Evolutionary conservation across 53 echinoderm and acorn worm genomes (phyloP).

Genomic region (Astropecten irregularis): DNA sequence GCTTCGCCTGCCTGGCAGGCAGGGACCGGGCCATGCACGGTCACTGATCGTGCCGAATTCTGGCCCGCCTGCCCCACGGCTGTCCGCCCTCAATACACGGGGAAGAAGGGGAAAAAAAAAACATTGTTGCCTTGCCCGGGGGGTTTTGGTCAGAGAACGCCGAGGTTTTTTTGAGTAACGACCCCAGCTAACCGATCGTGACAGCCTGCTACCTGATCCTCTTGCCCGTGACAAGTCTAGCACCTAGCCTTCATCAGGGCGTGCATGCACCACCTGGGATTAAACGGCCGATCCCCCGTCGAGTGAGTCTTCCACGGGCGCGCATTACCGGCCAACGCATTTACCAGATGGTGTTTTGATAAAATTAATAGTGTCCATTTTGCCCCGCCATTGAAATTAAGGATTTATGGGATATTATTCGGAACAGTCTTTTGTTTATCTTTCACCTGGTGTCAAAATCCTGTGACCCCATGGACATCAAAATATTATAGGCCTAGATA

Average conservation of each 20-base stretch:
- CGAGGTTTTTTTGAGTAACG: neutral
- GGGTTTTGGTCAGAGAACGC: neutral
- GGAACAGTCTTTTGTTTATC: constrained; percentile 22
- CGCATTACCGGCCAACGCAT: constrained; percentile 10
- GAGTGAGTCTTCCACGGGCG: constrained; percentile 26
- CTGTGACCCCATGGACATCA: neutral
- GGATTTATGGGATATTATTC: constrained; percentile 17
- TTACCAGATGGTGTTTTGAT: constrained; percentile 51
- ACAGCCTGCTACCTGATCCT: constrained; percentile 38
- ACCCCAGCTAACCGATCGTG: constrained; percentile 42
- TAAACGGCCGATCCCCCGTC: constrained; percentile 21
- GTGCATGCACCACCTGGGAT: neutral
- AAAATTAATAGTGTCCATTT: constrained; percentile 46
- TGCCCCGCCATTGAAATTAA: neutral
- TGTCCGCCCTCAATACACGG: no score
- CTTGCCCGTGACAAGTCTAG: constrained; percentile 43
- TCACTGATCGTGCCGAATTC: constrained; percentile 12
- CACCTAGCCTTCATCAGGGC: constrained; percentile 5
- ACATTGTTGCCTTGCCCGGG: constrained; percentile 26
- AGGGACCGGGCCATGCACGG: neutral
- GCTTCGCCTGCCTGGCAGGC: no score
- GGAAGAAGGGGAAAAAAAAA: no score
- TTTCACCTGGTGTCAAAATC: constrained; percentile 18
- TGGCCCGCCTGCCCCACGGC: neutral
- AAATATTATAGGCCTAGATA: no score